Conservation (phyloP, 2,888 invertebrate genomes). For the Tipula confusa region DNA sequence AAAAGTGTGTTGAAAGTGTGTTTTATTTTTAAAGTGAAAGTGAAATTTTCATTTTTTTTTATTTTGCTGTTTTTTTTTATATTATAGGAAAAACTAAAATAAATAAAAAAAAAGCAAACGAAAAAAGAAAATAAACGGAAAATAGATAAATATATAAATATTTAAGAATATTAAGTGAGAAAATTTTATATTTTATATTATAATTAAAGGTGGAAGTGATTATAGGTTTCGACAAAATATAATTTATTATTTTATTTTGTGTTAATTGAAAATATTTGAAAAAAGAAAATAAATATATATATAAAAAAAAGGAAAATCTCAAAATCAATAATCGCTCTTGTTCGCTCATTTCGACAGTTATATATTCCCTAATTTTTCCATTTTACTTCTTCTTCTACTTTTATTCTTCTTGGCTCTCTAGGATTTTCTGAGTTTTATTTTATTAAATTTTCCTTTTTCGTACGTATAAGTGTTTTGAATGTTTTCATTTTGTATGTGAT, state of each 20-base stretch:
- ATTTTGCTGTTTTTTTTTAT: not conserved
- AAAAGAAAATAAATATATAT: not conserved
- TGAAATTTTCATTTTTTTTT: not conserved
- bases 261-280: not conserved
- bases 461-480: not conserved
- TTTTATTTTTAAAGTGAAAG: constrained; percentile 16
- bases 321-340: constrained; percentile 29
- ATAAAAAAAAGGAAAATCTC: not conserved
- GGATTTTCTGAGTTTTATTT: not conserved
- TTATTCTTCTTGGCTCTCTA: no score
- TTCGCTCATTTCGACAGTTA: constrained; percentile 26
- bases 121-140: not conserved
- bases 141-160: not conserved
- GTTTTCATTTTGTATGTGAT: not conserved
- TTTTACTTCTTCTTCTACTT: not conserved
- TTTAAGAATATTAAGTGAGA: not conserved
- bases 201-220: not conserved
- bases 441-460: not conserved
- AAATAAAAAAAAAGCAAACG: not conserved
- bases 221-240: not conserved
- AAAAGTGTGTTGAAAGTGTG: constrained; percentile 4
- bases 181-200: not conserved
- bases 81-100: constrained; percentile 7
- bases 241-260: not conserved
- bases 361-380: constrained; percentile 25